Evolutionary conservation across 2,888 invertebrate species (phyloP).

Genomic region (Galerucella calmariensis): DNA sequence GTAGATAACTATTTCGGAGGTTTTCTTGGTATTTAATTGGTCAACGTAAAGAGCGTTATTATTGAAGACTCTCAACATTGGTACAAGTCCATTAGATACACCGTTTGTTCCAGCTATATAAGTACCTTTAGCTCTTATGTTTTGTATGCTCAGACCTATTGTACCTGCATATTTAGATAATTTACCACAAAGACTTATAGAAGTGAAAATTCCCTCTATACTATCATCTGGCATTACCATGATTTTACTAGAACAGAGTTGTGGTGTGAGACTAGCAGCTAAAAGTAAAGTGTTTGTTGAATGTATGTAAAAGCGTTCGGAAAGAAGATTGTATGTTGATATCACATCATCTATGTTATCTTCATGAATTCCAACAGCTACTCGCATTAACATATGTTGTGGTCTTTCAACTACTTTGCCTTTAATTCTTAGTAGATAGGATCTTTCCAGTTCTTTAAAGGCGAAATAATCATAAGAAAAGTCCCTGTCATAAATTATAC

Average conservation of each 20-base stretch:
- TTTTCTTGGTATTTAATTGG: slow-evolving; percentile 97
- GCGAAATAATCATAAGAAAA: slow-evolving; percentile 98
- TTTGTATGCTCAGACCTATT: slow-evolving; percentile 95
- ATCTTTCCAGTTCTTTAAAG: slow-evolving; percentile 96
- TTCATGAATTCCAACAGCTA: slow-evolving; percentile 92
- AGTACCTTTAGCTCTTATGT: slow-evolving; percentile 88
- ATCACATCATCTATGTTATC: slow-evolving; percentile 92
- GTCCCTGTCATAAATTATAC: slow-evolving; percentile 96
- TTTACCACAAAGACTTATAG: slow-evolving; percentile 90
- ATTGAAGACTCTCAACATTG: slow-evolving; percentile 95
- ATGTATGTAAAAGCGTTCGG: slow-evolving; percentile 96
- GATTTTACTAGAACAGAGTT: slow-evolving; percentile 95
- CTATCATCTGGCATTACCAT: slow-evolving; percentile 95
- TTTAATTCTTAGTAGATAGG: slow-evolving; percentile 91
- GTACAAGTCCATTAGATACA: slow-evolving; percentile 94
- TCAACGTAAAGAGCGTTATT: slow-evolving; percentile 96
- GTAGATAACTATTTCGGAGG: slow-evolving; percentile 97
- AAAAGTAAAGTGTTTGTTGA: slow-evolving; percentile 97
- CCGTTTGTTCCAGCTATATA: slow-evolving; percentile 96
- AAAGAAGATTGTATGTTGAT: slow-evolving; percentile 94
- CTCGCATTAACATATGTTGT: slow-evolving; percentile 98
- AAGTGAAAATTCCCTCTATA: slow-evolving; percentile 94
- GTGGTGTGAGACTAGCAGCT: slow-evolving; percentile 90
- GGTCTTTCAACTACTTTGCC: slow-evolving; percentile 95
- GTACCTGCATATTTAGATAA: slow-evolving; percentile 98